Conservation (phyloP, 1,140 invertebrate genomes). For the Aphis craccivora region DNA sequence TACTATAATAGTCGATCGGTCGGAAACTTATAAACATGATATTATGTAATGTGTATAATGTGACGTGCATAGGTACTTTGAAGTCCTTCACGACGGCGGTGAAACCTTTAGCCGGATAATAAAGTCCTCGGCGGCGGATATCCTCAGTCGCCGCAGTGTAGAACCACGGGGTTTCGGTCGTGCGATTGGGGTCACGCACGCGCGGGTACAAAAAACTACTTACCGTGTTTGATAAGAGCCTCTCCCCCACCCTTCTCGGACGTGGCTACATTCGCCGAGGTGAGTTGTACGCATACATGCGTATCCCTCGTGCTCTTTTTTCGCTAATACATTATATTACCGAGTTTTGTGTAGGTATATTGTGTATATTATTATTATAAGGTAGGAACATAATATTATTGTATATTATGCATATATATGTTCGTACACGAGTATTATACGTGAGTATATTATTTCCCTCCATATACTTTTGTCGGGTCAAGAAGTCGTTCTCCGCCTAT, state of each 20-base stretch:
- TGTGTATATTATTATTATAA: background rate
- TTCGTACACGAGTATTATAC: too few species aligned
- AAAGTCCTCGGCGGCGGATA: background rate
- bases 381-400: background rate
- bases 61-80: background rate
- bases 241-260: background rate
- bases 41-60: background rate
- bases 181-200: conserved; percentile 20
- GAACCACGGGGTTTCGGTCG: background rate
- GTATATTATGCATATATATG: background rate
- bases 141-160: background rate
- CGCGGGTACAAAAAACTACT: background rate
- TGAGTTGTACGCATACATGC: too few species aligned
- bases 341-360: background rate
- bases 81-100: background rate
- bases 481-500: background rate
- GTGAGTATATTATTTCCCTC: background rate
- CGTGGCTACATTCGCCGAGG: background rate
- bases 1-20: background rate
- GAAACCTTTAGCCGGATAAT: background rate
- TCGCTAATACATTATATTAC: background rate
- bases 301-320: background rate
- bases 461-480: conserved; percentile 14
- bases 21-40: background rate
- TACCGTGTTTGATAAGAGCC: background rate